phyloP scores from a whole-genome alignment of 2,888 invertebrate genomes.

The Oxycera nigricornis region DNA sequence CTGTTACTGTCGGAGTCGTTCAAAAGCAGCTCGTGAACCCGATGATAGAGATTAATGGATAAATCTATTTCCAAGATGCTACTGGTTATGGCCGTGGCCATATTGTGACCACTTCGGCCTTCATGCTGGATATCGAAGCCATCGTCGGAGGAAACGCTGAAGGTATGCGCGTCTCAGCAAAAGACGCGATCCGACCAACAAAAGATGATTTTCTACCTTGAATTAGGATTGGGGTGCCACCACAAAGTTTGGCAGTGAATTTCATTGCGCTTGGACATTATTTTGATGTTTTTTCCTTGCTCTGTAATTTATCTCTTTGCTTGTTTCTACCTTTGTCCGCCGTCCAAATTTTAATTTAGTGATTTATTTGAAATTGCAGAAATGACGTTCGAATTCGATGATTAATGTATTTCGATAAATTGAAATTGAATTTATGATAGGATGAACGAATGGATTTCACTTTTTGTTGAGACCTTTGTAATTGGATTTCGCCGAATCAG shows the following conservation, averaged over 20 bases:
- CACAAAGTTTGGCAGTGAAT: constrained; percentile 1
- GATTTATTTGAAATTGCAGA: constrained; percentile 31
- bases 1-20: too few species aligned
- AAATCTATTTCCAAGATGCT: constrained; percentile 22
- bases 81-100: not conserved
- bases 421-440: constrained; percentile 5
- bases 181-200: not conserved
- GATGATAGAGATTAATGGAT: constrained; percentile 35
- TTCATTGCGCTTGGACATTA: not conserved
- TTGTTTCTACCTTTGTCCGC: not conserved
- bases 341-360: constrained; percentile 8
- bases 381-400: constrained; percentile 9
- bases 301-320: not conserved
- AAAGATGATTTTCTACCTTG: not conserved
- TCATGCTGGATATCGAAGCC: not conserved
- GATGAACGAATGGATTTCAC: not conserved
- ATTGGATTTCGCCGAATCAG: constrained; percentile 12
- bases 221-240: not conserved
- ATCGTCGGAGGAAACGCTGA: not conserved
- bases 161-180: not conserved
- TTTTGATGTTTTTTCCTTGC: not conserved
- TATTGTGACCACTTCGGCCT: constrained; percentile 3
- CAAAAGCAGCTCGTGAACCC: too few species aligned
- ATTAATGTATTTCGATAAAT: constrained; percentile 10
- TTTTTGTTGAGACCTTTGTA: not conserved